Conservation (phyloP, 2,888 invertebrate species). For the Digitonthophagus gazella region DNA sequence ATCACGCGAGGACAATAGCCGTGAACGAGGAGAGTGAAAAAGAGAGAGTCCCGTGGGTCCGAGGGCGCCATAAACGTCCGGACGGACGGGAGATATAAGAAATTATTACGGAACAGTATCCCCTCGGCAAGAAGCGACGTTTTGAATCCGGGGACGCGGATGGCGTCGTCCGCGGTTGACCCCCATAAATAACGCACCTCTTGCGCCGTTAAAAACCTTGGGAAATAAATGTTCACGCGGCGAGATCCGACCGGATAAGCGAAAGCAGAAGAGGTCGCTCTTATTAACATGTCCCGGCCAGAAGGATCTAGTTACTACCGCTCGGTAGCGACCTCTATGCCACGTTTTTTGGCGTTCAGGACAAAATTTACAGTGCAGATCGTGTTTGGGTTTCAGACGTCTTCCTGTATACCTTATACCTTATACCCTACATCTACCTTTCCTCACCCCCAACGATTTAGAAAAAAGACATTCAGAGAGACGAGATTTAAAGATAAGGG, state of each 20-base stretch:
- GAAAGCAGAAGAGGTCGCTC: constrained; percentile 34
- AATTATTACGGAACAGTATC: constrained; percentile 40
- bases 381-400: constrained; percentile 1
- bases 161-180: constrained; percentile 40
- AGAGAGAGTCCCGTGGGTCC: too few species aligned
- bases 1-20: background rate
- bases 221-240: constrained; percentile 47
- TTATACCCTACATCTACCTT: background rate
- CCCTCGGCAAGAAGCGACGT: constrained; percentile 39
- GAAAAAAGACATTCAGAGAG: too few species aligned
- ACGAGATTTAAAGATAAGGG: background rate
- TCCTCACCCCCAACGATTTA: too few species aligned
- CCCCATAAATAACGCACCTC: constrained; percentile 45
- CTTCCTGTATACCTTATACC: background rate
- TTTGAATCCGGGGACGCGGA: constrained; percentile 28
- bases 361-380: constrained; percentile 8
- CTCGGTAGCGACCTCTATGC: constrained; percentile 4
- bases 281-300: constrained; percentile 45
- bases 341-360: background rate
- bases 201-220: constrained; percentile 44
- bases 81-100: constrained; percentile 25
- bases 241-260: constrained; percentile 40
- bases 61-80: background rate
- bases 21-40: background rate
- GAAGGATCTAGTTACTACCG: constrained; percentile 27